A percentile compares a stretch with the other conserved stretches of the same genome.
Conservation (phyloP, 2,888 invertebrate species). For the Trichogramma dendrolimi region DNA sequence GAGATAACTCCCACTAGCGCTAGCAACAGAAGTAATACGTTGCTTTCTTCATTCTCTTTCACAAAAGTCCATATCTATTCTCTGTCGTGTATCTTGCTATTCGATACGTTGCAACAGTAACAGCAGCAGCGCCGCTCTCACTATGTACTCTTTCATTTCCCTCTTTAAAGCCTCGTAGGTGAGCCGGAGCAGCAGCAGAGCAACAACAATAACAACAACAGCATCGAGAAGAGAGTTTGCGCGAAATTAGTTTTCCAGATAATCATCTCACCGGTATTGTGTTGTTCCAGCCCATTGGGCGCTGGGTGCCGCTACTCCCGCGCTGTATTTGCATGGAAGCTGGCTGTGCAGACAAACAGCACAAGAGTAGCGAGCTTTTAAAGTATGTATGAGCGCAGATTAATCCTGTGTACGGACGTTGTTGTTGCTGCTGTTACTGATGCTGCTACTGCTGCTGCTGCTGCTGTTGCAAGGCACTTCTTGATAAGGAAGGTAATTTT, state of each 20-base stretch:
- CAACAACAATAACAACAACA: too few species aligned
- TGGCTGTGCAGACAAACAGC: slow-evolving; percentile 19
- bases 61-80: slow-evolving; percentile 21
- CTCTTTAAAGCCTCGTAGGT: slow-evolving; percentile 28
- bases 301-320: slow-evolving; percentile 15
- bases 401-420: slow-evolving; percentile 33
- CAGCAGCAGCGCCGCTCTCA: slow-evolving; percentile 15
- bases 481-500: slow-evolving; percentile 47
- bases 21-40: background rate
- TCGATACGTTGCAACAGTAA: slow-evolving; percentile 21
- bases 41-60: too few species aligned
- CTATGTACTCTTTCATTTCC: slow-evolving; percentile 35
- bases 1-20: slow-evolving; percentile 8
- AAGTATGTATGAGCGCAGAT: slow-evolving; percentile 42
- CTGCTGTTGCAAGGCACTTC: slow-evolving; percentile 36
- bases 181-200: slow-evolving; percentile 19
- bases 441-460: too few species aligned
- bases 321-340: slow-evolving; percentile 30
- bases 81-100: slow-evolving; percentile 25
- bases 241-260: slow-evolving; percentile 53
- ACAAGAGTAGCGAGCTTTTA: slow-evolving; percentile 35
- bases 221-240: slow-evolving; percentile 36
- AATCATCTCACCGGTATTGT: slow-evolving; percentile 51
- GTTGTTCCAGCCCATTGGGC: slow-evolving; percentile 32
- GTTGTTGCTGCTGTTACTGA: too few species aligned